Base-by-base conservation (phyloP, 2,888 invertebrate species). In the Hipparchia sbordonii region DNA sequence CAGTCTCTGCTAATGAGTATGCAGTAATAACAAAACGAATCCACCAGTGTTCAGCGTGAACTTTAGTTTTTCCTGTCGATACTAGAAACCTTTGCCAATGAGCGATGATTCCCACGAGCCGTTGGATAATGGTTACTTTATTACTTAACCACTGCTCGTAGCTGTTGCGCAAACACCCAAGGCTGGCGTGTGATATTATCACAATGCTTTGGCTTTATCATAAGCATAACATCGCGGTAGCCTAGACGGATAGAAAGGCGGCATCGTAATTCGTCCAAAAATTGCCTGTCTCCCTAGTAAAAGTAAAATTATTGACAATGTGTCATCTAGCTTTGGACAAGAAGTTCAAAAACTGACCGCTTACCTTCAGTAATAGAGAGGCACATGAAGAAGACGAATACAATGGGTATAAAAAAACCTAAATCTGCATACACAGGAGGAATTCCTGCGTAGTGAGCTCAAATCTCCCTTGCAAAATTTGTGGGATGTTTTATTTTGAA, bases 101-200 rank as follows among this genome's bases (percentile, higher is more conserved):
- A 72, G 81, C 80, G 84, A 84, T 78, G 81, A 82, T 91, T 92
- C 92, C 88, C 92, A 92, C 91, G 90, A 78, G 82, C 76, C 71
- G 85, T 91, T 89, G 89, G 88, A 92, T 91, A 92, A 86, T 81
- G 78, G 86, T 92, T 92, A 92, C 90, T 89, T 92, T 89, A 91
- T 92, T 92, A 92, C 90, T 88, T 92, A 90, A 91, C 86, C 79
- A 77, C 77, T 80, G 83, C 79, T 84, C 87, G 86, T 85, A 86
- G 82, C 83, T 74, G 82, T 92, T 92, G 88, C 89, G 90, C 86
- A 91, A 92, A 79, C 82, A 78, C 80, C 82, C 88, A 88, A 88
- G 87, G 89, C 85, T 84, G 81, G 75, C 77, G 80, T 82, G 86
- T 75, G 79, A 78, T 76, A 75, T 68, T 76, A 77, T 74, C 71